Evolutionary conservation across 2,888 invertebrate species (phyloP).

Genomic region (Anthophora plumipes): DNA sequence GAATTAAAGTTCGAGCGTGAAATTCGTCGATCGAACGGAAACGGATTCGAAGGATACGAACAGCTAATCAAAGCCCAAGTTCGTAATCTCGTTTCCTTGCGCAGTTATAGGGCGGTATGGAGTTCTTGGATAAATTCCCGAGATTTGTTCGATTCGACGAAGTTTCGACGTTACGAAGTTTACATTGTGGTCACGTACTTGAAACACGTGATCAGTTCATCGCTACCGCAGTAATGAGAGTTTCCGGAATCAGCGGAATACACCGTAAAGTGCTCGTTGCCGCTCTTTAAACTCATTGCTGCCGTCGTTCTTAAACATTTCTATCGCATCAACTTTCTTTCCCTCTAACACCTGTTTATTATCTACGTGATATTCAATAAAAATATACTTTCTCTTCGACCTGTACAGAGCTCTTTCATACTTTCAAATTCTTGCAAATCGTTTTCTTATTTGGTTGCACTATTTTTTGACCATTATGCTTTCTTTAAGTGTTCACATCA

Average conservation of each 20-base stretch:
- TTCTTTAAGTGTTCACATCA: no score
- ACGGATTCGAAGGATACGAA: slow-evolving; percentile 1
- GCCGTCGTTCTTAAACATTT: no score
- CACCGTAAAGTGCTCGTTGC: background rate
- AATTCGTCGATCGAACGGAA: slow-evolving; percentile 13
- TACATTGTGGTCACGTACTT: slow-evolving; percentile 74
- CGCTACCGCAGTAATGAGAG: slow-evolving; percentile 32
- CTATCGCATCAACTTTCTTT: no score
- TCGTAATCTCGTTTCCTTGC: slow-evolving; percentile 39
- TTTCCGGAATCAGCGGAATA: slow-evolving; percentile 15
- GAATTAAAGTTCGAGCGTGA: slow-evolving; percentile 19
- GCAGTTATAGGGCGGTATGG: slow-evolving; percentile 19
- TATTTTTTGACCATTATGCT: no score
- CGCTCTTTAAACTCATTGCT: background rate
- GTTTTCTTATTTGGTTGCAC: no score
- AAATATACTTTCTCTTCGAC: no score
- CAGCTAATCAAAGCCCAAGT: slow-evolving; percentile 37
- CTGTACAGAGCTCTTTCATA: no score
- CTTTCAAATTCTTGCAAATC: no score
- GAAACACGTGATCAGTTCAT: slow-evolving; percentile 70
- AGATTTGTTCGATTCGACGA: slow-evolving; percentile 65
- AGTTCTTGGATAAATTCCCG: slow-evolving; percentile 49
- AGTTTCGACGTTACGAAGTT: slow-evolving; percentile 70
- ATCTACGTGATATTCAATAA: no score
- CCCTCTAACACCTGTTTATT: no score